Percentiles rank a stretch among this genome's conserved stretches.
These are phyloP conservation scores for Pinctada fucata DNA, from an alignment of 2,888 invertebrate species.

Conservation along the genomic window DNA sequence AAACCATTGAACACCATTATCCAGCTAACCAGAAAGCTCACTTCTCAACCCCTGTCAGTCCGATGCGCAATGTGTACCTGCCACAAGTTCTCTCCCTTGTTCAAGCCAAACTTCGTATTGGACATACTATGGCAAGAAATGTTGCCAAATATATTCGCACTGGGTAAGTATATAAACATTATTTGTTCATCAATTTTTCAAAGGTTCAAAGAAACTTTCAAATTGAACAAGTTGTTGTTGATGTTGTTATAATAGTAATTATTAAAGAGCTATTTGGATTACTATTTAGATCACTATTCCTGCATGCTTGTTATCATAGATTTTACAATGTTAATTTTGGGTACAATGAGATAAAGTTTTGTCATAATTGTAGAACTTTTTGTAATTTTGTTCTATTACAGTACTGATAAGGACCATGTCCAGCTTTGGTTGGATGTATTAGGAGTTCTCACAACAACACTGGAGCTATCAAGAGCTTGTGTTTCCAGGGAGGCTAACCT, in stretches of 20 bases:
- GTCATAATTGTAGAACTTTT: no score
- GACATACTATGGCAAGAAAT: constrained; percentile 70
- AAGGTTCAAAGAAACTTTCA: no score
- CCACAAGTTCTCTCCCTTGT: constrained; percentile 68
- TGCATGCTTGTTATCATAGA: no score
- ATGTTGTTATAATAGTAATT: no score
- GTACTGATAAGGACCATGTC: constrained; percentile 51
- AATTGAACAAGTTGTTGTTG: no score
- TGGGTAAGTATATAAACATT: constrained; percentile 53
- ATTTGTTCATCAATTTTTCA: no score
- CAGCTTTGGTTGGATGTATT: constrained; percentile 68
- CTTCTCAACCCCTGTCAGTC: constrained; percentile 65
- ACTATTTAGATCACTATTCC: no score
- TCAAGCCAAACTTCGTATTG: constrained; percentile 73
- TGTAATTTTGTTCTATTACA: constrained; percentile 10
- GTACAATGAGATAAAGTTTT: no score
- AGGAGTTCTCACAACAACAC: constrained; percentile 70
- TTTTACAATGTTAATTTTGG: no score
- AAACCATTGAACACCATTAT: constrained; percentile 69
- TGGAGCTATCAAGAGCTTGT: constrained; percentile 67
- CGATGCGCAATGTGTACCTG: constrained; percentile 71
- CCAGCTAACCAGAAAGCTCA: constrained; percentile 57
- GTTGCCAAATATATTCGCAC: constrained; percentile 61
- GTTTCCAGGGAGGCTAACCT: constrained; percentile 63
- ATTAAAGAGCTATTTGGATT: no score